These are phyloP conservation scores for Artibeus jamaicensis DNA, from an alignment of 2,797 vertebrate species.

Conservation along the genomic window DNA sequence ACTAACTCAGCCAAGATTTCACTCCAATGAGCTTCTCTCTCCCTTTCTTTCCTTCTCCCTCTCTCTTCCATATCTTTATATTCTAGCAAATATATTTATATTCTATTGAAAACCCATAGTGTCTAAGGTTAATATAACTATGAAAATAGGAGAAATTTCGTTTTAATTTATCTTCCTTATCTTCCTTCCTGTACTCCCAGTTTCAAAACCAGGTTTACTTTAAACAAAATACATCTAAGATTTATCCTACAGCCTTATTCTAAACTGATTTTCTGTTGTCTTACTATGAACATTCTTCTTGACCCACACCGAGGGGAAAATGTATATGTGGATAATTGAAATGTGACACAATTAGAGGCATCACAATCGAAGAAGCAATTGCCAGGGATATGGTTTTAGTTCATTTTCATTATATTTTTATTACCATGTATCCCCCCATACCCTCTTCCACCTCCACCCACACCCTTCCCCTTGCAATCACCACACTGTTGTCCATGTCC, in stretches of 20 bases:
- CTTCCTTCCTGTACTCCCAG: rapidly evolving
- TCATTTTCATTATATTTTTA: not conserved
- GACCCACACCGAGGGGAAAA: not conserved
- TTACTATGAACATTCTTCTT: not conserved
- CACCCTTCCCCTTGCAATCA: not conserved
- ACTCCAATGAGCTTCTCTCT: not conserved
- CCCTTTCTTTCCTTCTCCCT: not conserved
- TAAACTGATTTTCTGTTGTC: not conserved
- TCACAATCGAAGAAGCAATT: not conserved
- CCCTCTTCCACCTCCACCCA: not conserved
- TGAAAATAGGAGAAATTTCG: not conserved
- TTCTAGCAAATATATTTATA: not conserved
- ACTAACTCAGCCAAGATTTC: not conserved
- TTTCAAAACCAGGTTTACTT: not conserved
- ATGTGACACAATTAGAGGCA: not conserved
- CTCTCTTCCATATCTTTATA: not conserved
- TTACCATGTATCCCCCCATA: not conserved
- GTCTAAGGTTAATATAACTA: not conserved
- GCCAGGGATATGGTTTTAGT: not conserved
- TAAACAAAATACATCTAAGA: not conserved
- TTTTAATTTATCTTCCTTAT: not conserved
- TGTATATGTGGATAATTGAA: not conserved
- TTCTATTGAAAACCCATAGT: not conserved
- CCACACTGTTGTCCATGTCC: not conserved
- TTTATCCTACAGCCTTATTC: not conserved